Conservation (phyloP, 2,797 vertebrate species). For the Neostethus bicornis region DNA sequence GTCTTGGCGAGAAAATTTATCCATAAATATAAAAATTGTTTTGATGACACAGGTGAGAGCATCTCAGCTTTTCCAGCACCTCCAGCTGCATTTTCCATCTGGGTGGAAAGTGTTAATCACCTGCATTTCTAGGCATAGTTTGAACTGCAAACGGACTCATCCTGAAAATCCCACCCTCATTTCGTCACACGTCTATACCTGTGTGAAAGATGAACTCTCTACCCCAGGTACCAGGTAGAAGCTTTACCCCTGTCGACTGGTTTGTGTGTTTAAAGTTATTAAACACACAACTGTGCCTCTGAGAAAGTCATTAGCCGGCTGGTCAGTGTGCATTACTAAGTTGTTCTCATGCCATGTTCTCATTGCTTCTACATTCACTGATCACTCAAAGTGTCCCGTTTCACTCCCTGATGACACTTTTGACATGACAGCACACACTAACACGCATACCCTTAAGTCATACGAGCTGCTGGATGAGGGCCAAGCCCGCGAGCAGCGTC, state of each 20-base stretch:
- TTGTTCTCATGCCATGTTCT: constrained; percentile 45
- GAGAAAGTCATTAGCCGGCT: constrained; percentile 11
- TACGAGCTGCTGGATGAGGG: constrained; percentile 24
- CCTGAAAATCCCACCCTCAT: background rate
- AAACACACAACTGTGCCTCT: background rate
- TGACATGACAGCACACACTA: constrained; percentile 6
- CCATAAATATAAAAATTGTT: constrained; percentile 16
- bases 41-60: constrained; percentile 17
- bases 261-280: background rate
- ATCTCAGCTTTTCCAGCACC: constrained; percentile 12
- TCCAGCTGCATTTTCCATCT: constrained; percentile 40
- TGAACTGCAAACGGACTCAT: constrained; percentile 22
- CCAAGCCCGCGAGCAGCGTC: constrained; percentile 18
- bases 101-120: constrained; percentile 30
- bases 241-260: background rate
- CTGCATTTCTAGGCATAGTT: constrained; percentile 19
- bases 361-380: constrained; percentile 11
- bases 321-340: constrained; percentile 25
- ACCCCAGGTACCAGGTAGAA: background rate
- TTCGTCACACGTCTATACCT: background rate
- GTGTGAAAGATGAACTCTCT: background rate
- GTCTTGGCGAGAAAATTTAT: background rate
- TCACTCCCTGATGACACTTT: constrained; percentile 31
- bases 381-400: constrained; percentile 43
- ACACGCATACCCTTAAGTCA: constrained; percentile 7